phyloP scores from a whole-genome alignment of 2,888 invertebrate genomes.

The Cotesia congregata region DNA sequence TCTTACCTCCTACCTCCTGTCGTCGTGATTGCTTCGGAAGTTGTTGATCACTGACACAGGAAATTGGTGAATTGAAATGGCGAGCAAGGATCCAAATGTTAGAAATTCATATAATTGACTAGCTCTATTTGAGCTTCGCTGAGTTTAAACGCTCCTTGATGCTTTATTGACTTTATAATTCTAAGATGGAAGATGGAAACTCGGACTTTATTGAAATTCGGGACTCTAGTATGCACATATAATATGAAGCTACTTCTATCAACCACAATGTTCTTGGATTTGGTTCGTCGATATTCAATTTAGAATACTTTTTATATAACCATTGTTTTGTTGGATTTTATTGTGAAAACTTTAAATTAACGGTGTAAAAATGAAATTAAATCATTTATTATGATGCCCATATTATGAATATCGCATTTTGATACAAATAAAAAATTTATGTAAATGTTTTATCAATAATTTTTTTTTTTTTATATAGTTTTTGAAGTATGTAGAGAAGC shows the following conservation, averaged over 20 bases:
- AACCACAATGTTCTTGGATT: neutral
- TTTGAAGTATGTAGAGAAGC: too few relatives aligned
- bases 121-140: slow-evolving; percentile 16
- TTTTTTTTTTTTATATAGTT: too few relatives aligned
- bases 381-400: too few relatives aligned
- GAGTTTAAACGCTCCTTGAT: neutral
- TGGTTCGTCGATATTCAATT: too few relatives aligned
- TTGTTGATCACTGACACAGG: slow-evolving; percentile 14
- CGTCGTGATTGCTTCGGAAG: slow-evolving; percentile 31
- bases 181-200: neutral
- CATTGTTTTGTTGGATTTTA: too few relatives aligned
- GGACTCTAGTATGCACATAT: neutral
- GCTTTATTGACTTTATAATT: slow-evolving; percentile 9
- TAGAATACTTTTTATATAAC: too few relatives aligned
- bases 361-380: too few relatives aligned
- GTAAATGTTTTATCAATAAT: too few relatives aligned
- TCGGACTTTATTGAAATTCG: neutral
- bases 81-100: neutral
- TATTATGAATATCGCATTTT: too few relatives aligned
- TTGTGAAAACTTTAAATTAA: too few relatives aligned
- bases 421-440: too few relatives aligned
- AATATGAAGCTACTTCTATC: neutral
- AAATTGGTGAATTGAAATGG: neutral
- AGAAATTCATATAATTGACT: slow-evolving; percentile 34
- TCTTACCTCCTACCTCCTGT: neutral